Evolutionary conservation across 2,797 vertebrate genomes (phyloP), one percentile per base, ranked within the genome.

Genomic region (Malurus splendens): DNA sequence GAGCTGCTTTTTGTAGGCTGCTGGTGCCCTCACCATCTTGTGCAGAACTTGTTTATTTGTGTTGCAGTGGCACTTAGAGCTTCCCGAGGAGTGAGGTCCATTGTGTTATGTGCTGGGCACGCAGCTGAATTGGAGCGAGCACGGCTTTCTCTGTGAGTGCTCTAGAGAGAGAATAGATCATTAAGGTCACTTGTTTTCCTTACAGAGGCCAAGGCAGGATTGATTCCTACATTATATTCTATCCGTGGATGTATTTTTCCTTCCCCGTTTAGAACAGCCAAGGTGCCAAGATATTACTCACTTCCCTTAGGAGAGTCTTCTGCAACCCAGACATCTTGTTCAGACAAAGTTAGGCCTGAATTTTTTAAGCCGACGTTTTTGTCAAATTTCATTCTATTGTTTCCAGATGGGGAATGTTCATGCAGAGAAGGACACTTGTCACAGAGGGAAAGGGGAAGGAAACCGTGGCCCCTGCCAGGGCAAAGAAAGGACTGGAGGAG

Each of bases 111-210:
- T 59, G 77, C 90, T 93, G 92, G 92, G 94, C 87, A 93, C 77
- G 45, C 57, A 93, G 80, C 82, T 95, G 90, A 94, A 93, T 93
- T 89, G 82, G 93, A 94, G 85, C 39, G 15, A 93, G 89, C 86
- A 73, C 9, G 4, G 89, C 93, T 95, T 94, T 94, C 93, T 86
- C 64, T 94, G 87, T 93, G 95, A 95, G 92, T 89, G 94, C 93
- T 95, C 93, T 95, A 95, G 87, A 95, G 90, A 95, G 79, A 94
- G 94, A 95, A 95, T 94, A 92, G 94, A 95, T 93, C 95, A 93
- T 94, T 94, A 93, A 95, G 92, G 93, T 95, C 95, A 93, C 85
- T 93, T 95, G 95, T 95, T 93, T 94, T 93, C 89, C 93, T 91
- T 79, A 79, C 67, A 87, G 85, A 93, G 90, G 89, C 89, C 87